These are phyloP conservation scores for Ctenopoma multispine DNA, from an alignment of 2,797 vertebrate species.

Conservation along the genomic window DNA sequence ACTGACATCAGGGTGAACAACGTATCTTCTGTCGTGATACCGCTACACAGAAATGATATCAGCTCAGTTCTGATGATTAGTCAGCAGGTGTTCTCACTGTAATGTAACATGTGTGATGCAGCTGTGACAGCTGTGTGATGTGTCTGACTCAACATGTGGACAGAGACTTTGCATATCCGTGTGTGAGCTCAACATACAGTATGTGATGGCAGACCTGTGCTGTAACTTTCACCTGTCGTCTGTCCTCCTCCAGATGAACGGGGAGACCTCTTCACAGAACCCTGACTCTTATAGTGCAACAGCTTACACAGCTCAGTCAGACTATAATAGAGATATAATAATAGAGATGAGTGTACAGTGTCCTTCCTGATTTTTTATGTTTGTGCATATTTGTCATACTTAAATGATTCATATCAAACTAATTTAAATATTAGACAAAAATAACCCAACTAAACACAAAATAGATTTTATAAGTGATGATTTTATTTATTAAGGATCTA, in stretches of 20 bases:
- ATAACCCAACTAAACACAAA: too few relatives aligned
- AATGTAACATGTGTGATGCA: background rate
- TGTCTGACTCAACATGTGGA: background rate
- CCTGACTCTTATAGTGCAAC: slow-evolving; percentile 59
- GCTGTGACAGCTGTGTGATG: background rate
- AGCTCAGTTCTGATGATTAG: slow-evolving; percentile 11
- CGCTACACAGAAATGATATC: too few relatives aligned
- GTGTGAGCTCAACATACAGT: slow-evolving; percentile 31
- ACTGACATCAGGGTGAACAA: slow-evolving; percentile 21
- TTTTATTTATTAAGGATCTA: too few relatives aligned
- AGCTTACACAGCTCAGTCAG: slow-evolving; percentile 29
- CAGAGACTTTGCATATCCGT: slow-evolving; percentile 70
- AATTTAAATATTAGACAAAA: too few relatives aligned
- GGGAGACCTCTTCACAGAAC: slow-evolving; percentile 3
- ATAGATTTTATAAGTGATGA: too few relatives aligned
- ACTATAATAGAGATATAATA: too few relatives aligned
- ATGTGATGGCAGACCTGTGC: slow-evolving; percentile 3
- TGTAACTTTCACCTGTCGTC: too few relatives aligned
- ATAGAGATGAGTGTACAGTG: background rate
- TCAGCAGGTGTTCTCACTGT: background rate
- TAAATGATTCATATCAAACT: too few relatives aligned
- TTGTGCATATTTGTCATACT: too few relatives aligned
- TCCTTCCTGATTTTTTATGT: too few relatives aligned
- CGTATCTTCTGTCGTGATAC: background rate
- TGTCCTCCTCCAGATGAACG: slow-evolving; percentile 20